Evolutionary conservation across 2,888 invertebrate species (phyloP).

Genomic region (Eristalis pertinax): DNA sequence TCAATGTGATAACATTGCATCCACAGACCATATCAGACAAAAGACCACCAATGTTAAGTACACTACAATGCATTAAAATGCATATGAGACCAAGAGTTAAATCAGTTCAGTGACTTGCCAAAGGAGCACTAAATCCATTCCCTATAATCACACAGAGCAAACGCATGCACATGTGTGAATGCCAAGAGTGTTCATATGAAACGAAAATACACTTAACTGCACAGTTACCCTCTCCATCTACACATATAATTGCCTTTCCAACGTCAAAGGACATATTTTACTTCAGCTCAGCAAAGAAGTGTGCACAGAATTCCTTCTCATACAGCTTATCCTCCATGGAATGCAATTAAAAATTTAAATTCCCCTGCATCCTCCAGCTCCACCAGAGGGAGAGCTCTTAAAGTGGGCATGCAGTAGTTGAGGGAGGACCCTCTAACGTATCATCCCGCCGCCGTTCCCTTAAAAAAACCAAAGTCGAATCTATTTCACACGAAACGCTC

Average conservation of each 20-base stretch:
- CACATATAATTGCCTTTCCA: neutral
- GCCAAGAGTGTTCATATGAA: neutral
- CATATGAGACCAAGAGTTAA: neutral
- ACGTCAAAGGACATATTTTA: neutral
- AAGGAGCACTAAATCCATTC: neutral
- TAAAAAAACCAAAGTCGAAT: constrained; percentile 2
- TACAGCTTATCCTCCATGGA: neutral
- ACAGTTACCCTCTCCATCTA: neutral
- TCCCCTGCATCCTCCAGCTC: neutral
- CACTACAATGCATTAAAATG: too few relatives aligned
- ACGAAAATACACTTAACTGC: neutral
- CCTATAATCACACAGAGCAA: neutral
- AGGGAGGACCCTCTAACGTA: neutral
- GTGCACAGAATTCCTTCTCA: neutral
- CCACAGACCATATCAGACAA: too few relatives aligned
- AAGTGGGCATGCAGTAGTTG: neutral
- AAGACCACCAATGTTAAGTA: too few relatives aligned
- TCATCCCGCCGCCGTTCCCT: neutral
- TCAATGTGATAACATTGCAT: too few relatives aligned
- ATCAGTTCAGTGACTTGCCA: neutral
- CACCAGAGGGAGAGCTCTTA: neutral
- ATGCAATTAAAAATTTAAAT: constrained; percentile 1
- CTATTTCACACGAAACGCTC: constrained; percentile 20
- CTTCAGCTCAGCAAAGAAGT: neutral
- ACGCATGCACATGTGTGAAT: neutral